A percentile compares a stretch with the other conserved stretches of the same genome.
Evolutionary conservation across 2,797 vertebrate genomes (phyloP).

Genomic region (Coccyzus lansbergi): DNA sequence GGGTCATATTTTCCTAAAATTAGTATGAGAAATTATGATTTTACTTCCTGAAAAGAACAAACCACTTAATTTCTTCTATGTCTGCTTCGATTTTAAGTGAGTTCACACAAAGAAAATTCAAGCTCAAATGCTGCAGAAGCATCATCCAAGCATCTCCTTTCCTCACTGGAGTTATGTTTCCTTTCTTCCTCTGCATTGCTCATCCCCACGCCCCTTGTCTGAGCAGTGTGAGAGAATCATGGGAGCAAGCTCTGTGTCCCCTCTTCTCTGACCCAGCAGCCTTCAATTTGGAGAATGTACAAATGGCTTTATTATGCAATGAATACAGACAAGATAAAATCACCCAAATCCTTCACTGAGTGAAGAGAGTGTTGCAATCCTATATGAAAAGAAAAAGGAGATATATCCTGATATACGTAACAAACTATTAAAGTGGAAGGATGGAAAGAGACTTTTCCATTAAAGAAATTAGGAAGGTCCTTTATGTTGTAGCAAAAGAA

Average conservation of each 20-base stretch:
- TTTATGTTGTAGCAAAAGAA: background rate
- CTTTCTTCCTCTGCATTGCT: background rate
- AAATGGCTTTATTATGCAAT: background rate
- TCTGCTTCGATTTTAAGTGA: conserved; percentile 4
- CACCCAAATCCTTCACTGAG: background rate
- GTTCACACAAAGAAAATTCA: background rate
- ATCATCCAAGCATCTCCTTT: background rate
- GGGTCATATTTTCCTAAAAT: conserved; percentile 1
- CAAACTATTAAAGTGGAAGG: background rate
- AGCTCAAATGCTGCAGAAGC: background rate
- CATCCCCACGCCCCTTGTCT: background rate
- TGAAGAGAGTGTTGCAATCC: background rate
- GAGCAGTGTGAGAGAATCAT: background rate
- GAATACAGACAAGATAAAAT: background rate
- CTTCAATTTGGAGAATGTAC: background rate
- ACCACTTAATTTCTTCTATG: background rate
- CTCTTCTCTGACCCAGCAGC: background rate
- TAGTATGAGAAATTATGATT: background rate
- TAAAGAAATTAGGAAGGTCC: background rate
- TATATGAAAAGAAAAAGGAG: background rate
- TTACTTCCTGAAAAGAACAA: conserved; percentile 13
- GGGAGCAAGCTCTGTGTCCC: background rate
- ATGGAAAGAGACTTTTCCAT: background rate
- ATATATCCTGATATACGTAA: background rate
- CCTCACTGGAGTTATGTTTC: background rate